Evolutionary conservation across 2,888 invertebrate species (phyloP).

Genomic region (Drosophila seclusa): DNA sequence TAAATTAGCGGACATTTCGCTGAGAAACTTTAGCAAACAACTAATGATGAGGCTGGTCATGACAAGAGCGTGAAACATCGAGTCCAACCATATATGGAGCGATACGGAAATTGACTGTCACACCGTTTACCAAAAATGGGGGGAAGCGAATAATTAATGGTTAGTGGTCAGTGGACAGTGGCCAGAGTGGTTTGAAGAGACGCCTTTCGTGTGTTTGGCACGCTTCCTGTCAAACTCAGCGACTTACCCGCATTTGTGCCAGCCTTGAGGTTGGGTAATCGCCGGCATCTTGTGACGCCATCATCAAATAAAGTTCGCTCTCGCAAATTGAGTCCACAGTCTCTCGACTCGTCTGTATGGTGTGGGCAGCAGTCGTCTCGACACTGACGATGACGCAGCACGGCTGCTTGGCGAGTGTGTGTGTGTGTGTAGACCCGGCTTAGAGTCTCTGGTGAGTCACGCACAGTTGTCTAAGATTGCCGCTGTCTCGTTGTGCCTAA

Average conservation of each 20-base stretch:
- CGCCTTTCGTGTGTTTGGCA: slow-evolving; percentile 21
- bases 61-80: slow-evolving; percentile 23
- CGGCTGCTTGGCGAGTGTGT: slow-evolving; percentile 22
- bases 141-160: slow-evolving; percentile 29
- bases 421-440: slow-evolving; percentile 63
- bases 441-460: slow-evolving; percentile 66
- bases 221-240: slow-evolving; percentile 39
- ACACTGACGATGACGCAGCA: slow-evolving; percentile 60
- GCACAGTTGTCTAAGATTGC: slow-evolving; percentile 22
- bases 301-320: slow-evolving; percentile 72
- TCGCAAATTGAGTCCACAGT: slow-evolving; percentile 20
- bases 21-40: slow-evolving; percentile 20
- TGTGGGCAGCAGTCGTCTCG: slow-evolving; percentile 62
- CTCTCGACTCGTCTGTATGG: slow-evolving; percentile 13
- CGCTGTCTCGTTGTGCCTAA: slow-evolving; percentile 37
- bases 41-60: slow-evolving; percentile 18
- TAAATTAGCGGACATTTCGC: slow-evolving; percentile 55
- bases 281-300: slow-evolving; percentile 84
- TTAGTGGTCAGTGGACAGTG: slow-evolving; percentile 12
- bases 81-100: slow-evolving; percentile 43
- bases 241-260: slow-evolving; percentile 85
- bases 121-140: slow-evolving; percentile 28
- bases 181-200: slow-evolving; percentile 1
- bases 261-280: slow-evolving; percentile 84
- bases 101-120: slow-evolving; percentile 59